Base-by-base conservation (phyloP, 2,888 invertebrate species). In the Hybos culiciformis region DNA sequence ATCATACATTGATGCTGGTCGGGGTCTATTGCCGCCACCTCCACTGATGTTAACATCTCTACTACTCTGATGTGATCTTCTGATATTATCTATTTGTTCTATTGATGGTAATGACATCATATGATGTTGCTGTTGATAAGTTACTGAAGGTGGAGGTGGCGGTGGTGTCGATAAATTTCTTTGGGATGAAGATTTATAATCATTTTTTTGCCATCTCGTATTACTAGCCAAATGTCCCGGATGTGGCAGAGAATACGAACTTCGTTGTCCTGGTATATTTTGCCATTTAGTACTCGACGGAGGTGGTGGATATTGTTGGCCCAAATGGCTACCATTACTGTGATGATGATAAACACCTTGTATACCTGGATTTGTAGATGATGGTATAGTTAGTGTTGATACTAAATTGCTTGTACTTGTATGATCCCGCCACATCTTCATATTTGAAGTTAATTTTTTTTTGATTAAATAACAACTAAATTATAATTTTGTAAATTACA, bases 161-260 rank as follows among this genome's bases (percentile, higher is more conserved):
- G 20, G n/a, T 12, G 20, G 5, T 20, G n/a, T 36, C n/a, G 8
- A 18, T 37, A 51, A 37, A 43, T 51, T 49, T 20, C 45, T 21
- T 14, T 48, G 41, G n/a, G 49, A 47, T 26, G 48, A 24, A 9
- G 53, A 49, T 23, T 48, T 43, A 32, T 42, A 47, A 44, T 50
- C 46, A 34, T 44, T 50, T 37, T 46, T 50, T 41, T 48, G 46
- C 46, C 53, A 55, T 32, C 55, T 48, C 48, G 44, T 44, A 47
- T 54, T 54, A 41, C 54, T 55, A 5, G 52, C 52, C 24, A 52
- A 51, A 43, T 54, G 52, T n/a, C 52, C 53, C 29, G 55, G 54
- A 53, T 55, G 54, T 18, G 55, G 55, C 21, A 55, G 45, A 7
- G 55, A 55, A 46, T 54, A 53, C 32, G 55, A 52, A 46, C 51